A percentile compares a stretch with the other conserved stretches of the same genome.
These are phyloP conservation scores for Heterotilapia buettikoferi DNA, from an alignment of 2,113 vertebrate species.

Conservation along the genomic window DNA sequence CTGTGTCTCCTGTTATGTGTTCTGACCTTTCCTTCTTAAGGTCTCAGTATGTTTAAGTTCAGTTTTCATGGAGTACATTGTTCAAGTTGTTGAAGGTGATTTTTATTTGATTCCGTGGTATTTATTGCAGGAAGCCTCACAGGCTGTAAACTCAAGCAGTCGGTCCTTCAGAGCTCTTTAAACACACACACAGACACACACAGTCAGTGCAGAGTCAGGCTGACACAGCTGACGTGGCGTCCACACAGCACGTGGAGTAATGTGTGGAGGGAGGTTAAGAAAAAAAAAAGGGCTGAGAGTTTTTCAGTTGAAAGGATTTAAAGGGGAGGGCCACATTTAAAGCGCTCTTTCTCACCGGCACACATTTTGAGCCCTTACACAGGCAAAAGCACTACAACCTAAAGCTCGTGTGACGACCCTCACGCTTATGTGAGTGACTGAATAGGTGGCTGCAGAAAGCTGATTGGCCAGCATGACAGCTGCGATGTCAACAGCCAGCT, in stretches of 20 bases:
- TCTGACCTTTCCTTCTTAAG: not conserved
- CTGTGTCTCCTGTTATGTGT: not conserved
- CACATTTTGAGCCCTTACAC: not conserved
- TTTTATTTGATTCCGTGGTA: not conserved
- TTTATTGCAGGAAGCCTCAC: constrained; percentile 10
- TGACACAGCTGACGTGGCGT: constrained; percentile 51
- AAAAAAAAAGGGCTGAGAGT: not conserved
- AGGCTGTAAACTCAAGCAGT: not conserved
- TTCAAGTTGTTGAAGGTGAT: not conserved
- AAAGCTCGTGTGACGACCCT: not conserved
- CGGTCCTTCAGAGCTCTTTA: not conserved
- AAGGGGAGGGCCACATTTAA: not conserved
- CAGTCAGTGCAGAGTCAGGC: not conserved
- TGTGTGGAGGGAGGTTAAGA: not conserved
- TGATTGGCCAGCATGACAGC: not conserved
- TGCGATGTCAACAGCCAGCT: not conserved
- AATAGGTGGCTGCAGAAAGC: not conserved
- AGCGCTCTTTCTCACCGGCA: not conserved
- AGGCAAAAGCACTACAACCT: not conserved
- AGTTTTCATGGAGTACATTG: not conserved
- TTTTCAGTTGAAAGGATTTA: constrained; percentile 22
- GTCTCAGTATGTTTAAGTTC: not conserved
- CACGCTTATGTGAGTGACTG: not conserved
- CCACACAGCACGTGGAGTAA: constrained; percentile 22
- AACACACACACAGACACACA: not conserved